Evolutionary conservation across 2,888 invertebrate genomes (phyloP).

Genomic region (Bruchidius siliquastri): DNA sequence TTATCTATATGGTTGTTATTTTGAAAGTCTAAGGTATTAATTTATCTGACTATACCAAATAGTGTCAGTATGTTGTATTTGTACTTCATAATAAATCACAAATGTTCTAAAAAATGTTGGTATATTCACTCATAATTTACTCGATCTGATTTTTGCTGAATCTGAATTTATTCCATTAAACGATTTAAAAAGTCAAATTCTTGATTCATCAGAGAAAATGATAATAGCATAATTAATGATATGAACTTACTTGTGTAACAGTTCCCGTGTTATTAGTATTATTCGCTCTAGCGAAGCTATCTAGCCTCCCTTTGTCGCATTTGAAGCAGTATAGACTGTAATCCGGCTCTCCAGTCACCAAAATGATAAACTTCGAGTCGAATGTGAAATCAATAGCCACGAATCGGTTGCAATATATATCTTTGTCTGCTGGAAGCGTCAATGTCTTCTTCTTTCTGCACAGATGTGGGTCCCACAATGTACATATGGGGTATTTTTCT

Average conservation of each 20-base stretch:
- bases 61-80: too few relatives aligned
- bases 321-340: constrained; percentile 77
- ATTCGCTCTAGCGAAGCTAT: constrained; percentile 67
- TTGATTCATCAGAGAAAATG: too few relatives aligned
- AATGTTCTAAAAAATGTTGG: too few relatives aligned
- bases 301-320: constrained; percentile 77
- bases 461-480: constrained; percentile 67
- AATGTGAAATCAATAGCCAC: constrained; percentile 72
- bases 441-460: constrained; percentile 68
- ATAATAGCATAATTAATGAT: too few relatives aligned
- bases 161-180: too few relatives aligned
- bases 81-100: too few relatives aligned
- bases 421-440: constrained; percentile 43
- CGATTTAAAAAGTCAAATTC: too few relatives aligned
- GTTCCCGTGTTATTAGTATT: constrained; percentile 66
- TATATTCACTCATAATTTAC: too few relatives aligned
- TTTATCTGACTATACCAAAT: too few relatives aligned
- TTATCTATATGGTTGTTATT: too few relatives aligned
- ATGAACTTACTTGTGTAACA: constrained; percentile 53
- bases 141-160: too few relatives aligned
- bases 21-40: too few relatives aligned
- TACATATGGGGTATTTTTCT: constrained; percentile 52
- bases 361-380: constrained; percentile 76
- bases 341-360: constrained; percentile 79
- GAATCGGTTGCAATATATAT: constrained; percentile 55